A percentile compares a stretch with the other conserved stretches of the same genome.
phyloP scores from a whole-genome alignment of 2,113 vertebrate genomes.

The Scolopax mira region DNA sequence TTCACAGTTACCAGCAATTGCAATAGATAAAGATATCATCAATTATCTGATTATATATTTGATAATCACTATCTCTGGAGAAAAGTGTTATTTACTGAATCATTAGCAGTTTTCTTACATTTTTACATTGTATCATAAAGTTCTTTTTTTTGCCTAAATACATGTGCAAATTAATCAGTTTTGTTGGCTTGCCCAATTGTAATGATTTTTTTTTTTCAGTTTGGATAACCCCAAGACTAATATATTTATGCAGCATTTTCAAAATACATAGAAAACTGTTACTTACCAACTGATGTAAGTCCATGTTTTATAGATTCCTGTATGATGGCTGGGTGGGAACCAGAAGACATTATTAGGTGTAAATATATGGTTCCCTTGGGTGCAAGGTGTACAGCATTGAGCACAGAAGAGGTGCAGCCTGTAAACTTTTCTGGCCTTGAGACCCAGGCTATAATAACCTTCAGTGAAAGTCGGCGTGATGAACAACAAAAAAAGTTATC shows the following conservation, averaged over 20 bases:
- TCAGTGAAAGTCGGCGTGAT: slow-evolving; percentile 74
- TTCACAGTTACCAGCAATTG: not conserved
- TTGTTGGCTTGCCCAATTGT: not conserved
- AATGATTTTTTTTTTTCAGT: not conserved
- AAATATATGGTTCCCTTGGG: slow-evolving; percentile 55
- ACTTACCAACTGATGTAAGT: slow-evolving; percentile 75
- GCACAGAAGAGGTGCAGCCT: slow-evolving; percentile 59
- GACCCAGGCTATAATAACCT: slow-evolving; percentile 50
- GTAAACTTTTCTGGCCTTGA: slow-evolving; percentile 71
- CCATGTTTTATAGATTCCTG: slow-evolving; percentile 73
- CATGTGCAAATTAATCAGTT: not conserved
- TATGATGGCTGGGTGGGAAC: slow-evolving; percentile 61
- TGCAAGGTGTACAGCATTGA: slow-evolving; percentile 70
- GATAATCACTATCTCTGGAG: not conserved
- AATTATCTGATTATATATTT: not conserved
- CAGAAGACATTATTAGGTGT: slow-evolving; percentile 76
- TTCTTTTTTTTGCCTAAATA: not conserved
- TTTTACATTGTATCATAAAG: not conserved
- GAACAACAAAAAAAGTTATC: slow-evolving; percentile 58
- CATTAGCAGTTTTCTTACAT: not conserved
- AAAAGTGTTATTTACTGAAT: not conserved
- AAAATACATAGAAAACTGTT: slow-evolving; percentile 41
- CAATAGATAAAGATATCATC: not conserved
- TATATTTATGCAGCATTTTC: not conserved
- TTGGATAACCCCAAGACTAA: not conserved